phyloP scores from a whole-genome alignment of 2,797 vertebrate species.

The Anguilla anguilla region DNA sequence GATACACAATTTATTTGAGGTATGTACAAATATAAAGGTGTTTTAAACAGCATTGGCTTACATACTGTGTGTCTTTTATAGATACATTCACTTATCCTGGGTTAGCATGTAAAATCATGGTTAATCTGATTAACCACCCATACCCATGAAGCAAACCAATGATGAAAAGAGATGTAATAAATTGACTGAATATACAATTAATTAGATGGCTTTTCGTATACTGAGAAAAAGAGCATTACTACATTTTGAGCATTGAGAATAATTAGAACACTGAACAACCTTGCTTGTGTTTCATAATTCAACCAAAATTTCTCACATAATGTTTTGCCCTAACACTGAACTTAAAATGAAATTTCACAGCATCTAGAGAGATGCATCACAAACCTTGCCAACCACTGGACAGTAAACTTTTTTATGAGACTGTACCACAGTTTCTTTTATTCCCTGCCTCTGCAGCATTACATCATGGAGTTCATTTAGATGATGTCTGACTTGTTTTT shows the following conservation, averaged over 20 bases:
- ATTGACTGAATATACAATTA: not conserved
- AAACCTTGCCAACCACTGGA: slow-evolving; percentile 30
- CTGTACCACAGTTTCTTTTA: slow-evolving; percentile 25
- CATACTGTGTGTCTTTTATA: not conserved
- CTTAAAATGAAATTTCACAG: not conserved
- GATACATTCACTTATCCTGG: not conserved
- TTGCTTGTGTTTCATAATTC: not conserved
- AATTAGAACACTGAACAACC: not conserved
- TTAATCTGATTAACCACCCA: not conserved
- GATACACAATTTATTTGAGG: not conserved
- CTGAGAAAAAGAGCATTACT: not conserved
- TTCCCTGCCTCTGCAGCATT: not conserved
- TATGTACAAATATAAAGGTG: not conserved
- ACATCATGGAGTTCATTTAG: slow-evolving; percentile 14
- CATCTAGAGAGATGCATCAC: not conserved
- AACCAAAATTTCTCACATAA: not conserved
- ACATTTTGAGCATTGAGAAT: not conserved
- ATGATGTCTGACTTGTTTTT: slow-evolving; percentile 13
- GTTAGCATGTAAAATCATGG: not conserved
- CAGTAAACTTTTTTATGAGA: slow-evolving; percentile 31
- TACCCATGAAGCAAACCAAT: not conserved
- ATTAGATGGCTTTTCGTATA: not conserved
- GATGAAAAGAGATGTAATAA: not conserved
- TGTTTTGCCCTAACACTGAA: not conserved
- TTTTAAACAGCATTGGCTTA: not conserved